phyloP scores from a whole-genome alignment of 2,888 invertebrate species.

The Trilocha varians region DNA sequence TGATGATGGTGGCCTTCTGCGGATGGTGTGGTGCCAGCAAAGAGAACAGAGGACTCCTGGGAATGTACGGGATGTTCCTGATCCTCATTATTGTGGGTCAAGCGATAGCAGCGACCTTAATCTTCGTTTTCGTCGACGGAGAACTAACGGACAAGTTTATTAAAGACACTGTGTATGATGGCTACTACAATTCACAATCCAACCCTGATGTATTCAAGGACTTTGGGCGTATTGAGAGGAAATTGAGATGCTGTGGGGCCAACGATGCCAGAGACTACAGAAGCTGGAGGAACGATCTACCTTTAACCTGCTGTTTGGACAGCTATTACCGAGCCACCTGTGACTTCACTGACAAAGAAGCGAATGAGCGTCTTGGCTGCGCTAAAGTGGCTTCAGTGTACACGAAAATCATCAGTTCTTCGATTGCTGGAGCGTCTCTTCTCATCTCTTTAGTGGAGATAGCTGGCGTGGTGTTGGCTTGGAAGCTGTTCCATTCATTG shows the following conservation, averaged over 20 bases:
- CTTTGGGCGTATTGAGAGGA: conserved; percentile 59
- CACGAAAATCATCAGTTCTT: conserved; percentile 63
- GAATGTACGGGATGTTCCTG: conserved; percentile 52
- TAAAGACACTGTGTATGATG: conserved; percentile 65
- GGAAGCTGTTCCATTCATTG: conserved; percentile 54
- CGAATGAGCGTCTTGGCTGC: conserved; percentile 62
- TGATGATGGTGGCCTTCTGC: conserved; percentile 57
- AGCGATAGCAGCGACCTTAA: conserved; percentile 49
- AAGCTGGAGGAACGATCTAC: conserved; percentile 61
- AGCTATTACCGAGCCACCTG: conserved; percentile 60
- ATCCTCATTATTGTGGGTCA: conserved; percentile 50
- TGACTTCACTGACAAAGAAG: conserved; percentile 65
- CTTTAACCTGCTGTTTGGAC: conserved; percentile 57
- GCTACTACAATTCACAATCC: conserved; percentile 61
- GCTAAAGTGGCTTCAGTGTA: conserved; percentile 67
- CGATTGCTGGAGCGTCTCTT: conserved; percentile 55
- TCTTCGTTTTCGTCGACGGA: conserved; percentile 64
- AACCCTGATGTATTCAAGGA: conserved; percentile 57
- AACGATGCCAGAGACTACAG: conserved; percentile 64
- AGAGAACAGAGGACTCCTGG: conserved; percentile 56
- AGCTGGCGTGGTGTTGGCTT: conserved; percentile 49
- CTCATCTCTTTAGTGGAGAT: conserved; percentile 53
- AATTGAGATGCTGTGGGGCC: conserved; percentile 59
- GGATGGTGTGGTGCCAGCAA: conserved; percentile 57
- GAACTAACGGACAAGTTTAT: conserved; percentile 61